Base-by-base conservation (phyloP, 2,113 vertebrate species). In the Thalassoma bifasciatum region DNA sequence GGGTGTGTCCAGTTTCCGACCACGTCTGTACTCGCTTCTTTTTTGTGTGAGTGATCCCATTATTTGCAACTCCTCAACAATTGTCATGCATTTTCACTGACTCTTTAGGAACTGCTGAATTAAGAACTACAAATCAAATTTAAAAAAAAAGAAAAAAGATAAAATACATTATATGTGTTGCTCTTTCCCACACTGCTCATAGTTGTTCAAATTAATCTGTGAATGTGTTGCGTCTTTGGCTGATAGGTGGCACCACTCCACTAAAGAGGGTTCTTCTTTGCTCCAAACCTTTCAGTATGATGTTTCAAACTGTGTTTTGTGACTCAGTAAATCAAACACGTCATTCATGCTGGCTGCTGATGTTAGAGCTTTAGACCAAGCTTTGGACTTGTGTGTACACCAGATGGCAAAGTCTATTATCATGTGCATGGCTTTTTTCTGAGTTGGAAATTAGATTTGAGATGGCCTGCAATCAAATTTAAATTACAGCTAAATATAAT, bases 1-100 rank as follows among this genome's bases (percentile, higher is more conserved):
- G 98, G 98, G 98, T 99, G 82, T 99, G 98, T 94, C 98, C 98
- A 0, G 96, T 99, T 57, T 99, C 98, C 0, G 98, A 99, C 89
- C 98, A 99, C 1, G 98, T 99, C 91, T 99, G 98, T 92, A 99
- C 98, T 50, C 95, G 97, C 88, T 99, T 99, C 95, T 99, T 99
- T 94, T 99, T 99, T 88, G 97, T 99, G 98, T 99, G 87, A 99
- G 97, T 98, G 75, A 63, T 53, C 47, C 16, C 11, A 16, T 4
- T 23, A 12, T 12, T 53, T 63, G 60, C 1, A 24, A 26, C 10
- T 1, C 34, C 42, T 61, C 1, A 0, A 59, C 26, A 1, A 46
- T 37, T 51, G 8, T 10, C 8, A 5, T 19, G 6, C 44, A 46
- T 46, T 46, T 17, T 6, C 44, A 3, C 42, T 16, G 13, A 14